These are phyloP conservation scores for Colletes collaris DNA, from an alignment of 2,888 invertebrate species.

Conservation along the genomic window DNA sequence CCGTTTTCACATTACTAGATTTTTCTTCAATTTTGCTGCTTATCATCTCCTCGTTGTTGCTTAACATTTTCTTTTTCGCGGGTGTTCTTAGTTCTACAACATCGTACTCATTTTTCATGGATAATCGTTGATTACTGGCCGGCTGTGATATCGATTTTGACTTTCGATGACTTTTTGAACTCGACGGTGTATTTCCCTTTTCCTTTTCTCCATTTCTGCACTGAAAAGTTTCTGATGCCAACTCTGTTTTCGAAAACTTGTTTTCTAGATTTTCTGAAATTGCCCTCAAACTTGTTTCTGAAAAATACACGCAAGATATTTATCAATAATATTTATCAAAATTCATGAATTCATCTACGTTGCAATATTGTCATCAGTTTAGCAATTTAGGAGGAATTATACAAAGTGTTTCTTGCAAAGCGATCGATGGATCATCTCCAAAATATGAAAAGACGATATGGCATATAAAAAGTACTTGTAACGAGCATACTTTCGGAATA, in stretches of 20 bases:
- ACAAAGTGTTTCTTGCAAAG: no score
- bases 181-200: conserved; percentile 50
- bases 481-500: no score
- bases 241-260: conserved; percentile 54
- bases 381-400: neutral
- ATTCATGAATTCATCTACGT: no score
- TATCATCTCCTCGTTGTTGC: conserved; percentile 45
- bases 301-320: conserved; percentile 7
- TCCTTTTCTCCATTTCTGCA: conserved; percentile 42
- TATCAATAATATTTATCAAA: neutral
- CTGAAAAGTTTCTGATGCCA: neutral
- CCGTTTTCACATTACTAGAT: conserved; percentile 13
- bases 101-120: conserved; percentile 46
- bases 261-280: conserved; percentile 66
- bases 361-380: neutral
- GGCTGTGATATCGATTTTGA: conserved; percentile 50
- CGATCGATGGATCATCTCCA: no score
- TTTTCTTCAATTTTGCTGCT: conserved; percentile 36
- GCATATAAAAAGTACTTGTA: no score
- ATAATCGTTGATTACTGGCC: conserved; percentile 33
- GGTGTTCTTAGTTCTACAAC: conserved; percentile 45
- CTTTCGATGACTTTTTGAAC: conserved; percentile 48
- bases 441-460: no score
- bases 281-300: conserved; percentile 62
- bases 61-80: conserved; percentile 48